A percentile compares a stretch with the other conserved stretches of the same genome.
Conservation (phyloP, 1,140 invertebrate species). For the Cyclargus thomasi region DNA sequence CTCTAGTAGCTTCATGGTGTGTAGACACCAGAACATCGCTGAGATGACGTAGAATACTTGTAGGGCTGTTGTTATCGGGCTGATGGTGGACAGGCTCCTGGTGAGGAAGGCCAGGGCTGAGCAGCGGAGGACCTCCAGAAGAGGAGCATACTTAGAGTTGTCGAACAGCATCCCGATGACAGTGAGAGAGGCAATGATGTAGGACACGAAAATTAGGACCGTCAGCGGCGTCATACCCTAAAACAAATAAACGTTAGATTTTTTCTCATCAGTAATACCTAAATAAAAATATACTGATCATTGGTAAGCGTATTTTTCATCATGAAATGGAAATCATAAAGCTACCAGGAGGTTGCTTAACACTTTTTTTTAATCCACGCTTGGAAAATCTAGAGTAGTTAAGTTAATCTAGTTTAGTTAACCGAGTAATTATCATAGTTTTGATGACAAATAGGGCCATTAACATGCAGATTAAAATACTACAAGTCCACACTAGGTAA, state of each 20-base stretch:
- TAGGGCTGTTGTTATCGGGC: conserved; percentile 41
- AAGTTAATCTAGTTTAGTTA: conserved; percentile 2
- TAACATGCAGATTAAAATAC: background rate
- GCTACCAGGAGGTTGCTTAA: too few relatives aligned
- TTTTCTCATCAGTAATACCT: too few relatives aligned
- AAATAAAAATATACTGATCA: too few relatives aligned
- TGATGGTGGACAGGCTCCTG: conserved; percentile 43
- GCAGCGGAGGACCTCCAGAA: conserved; percentile 77
- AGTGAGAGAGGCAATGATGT: conserved; percentile 80
- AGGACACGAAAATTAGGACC: conserved; percentile 75
- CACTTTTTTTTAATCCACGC: too few relatives aligned
- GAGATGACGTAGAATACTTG: conserved; percentile 60
- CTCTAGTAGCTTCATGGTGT: conserved; percentile 59
- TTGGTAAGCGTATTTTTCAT: too few relatives aligned
- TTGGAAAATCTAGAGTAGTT: background rate
- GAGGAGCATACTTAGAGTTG: conserved; percentile 67
- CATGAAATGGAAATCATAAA: too few relatives aligned
- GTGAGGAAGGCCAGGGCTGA: conserved; percentile 64
- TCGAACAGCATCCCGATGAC: conserved; percentile 84
- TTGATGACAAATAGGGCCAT: background rate
- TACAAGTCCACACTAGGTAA: background rate
- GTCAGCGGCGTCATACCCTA: conserved; percentile 77
- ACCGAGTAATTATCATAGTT: background rate
- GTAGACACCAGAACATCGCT: conserved; percentile 66
- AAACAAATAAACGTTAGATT: conserved; percentile 35